phyloP scores from a whole-genome alignment of 2,113 vertebrate species.

The Ameiurus melas region DNA sequence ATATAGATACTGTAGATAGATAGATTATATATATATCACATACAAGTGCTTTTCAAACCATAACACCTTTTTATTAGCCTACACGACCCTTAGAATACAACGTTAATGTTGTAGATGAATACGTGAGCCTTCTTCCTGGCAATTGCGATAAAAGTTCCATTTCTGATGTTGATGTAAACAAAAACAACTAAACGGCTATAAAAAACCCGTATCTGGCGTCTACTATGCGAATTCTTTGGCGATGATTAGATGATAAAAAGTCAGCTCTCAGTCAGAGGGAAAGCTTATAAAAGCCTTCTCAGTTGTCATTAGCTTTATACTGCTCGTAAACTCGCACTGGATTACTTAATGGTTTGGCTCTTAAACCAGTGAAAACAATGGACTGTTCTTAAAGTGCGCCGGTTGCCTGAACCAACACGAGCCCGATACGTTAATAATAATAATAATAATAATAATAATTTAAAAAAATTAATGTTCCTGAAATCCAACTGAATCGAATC shows the following conservation, averaged over 20 bases:
- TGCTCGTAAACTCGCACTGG: neutral
- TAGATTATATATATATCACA: too few species aligned
- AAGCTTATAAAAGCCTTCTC: neutral
- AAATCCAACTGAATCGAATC: neutral
- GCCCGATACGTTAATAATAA: neutral
- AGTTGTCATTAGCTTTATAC: neutral
- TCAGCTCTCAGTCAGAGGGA: neutral
- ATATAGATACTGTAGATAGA: too few species aligned
- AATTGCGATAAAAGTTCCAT: too few species aligned
- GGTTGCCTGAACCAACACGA: neutral
- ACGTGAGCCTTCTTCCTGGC: too few species aligned
- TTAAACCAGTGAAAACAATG: conserved; percentile 7
- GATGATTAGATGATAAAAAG: neutral
- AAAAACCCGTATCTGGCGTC: neutral
- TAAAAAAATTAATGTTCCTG: neutral
- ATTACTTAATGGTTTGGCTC: neutral
- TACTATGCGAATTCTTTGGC: neutral
- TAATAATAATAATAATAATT: too few species aligned
- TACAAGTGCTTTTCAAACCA: neutral
- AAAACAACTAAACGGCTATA: neutral
- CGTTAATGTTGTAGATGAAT: too few species aligned
- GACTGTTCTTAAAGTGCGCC: neutral
- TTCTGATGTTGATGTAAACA: too few species aligned
- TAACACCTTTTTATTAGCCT: too few species aligned
- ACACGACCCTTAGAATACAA: too few species aligned